Percentiles rank a stretch among this genome's conserved stretches.
phyloP scores from a whole-genome alignment of 1,140 invertebrate species.

The Bombus pascuorum region DNA sequence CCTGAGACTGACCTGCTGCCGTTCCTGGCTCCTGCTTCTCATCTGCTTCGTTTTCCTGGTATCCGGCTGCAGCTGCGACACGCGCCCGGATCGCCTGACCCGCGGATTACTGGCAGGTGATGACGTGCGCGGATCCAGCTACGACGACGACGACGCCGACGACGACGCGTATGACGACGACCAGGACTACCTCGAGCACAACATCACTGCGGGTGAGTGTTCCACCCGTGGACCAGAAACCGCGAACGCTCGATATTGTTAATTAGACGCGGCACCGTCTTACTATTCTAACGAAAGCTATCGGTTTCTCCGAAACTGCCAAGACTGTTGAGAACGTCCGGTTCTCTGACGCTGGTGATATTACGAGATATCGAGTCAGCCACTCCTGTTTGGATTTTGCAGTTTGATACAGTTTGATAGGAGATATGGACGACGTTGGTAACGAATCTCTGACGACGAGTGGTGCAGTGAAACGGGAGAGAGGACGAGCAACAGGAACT shows the following conservation, averaged over 20 bases:
- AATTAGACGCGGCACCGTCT: background rate
- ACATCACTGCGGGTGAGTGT: slow-evolving; percentile 76
- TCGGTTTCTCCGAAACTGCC: no score
- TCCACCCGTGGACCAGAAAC: background rate
- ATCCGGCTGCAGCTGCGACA: slow-evolving; percentile 52
- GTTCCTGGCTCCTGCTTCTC: slow-evolving; percentile 73
- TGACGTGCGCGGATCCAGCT: slow-evolving; percentile 56
- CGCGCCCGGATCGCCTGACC: slow-evolving; percentile 39
- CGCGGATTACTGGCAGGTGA: slow-evolving; percentile 53
- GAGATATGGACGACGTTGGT: background rate
- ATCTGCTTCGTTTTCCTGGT: slow-evolving; percentile 75
- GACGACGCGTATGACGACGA: slow-evolving; percentile 66
- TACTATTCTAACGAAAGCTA: background rate
- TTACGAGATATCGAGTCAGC: background rate
- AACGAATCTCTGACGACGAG: background rate
- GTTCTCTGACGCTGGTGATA: background rate
- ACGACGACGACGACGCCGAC: slow-evolving; percentile 63
- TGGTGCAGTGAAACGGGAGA: background rate
- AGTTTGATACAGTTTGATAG: background rate
- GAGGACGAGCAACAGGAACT: background rate
- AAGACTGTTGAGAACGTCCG: no score
- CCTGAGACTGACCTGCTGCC: slow-evolving; percentile 79
- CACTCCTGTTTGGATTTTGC: background rate
- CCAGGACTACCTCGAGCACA: slow-evolving; percentile 75
- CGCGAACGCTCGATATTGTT: background rate